phyloP scores from a whole-genome alignment of 1,140 invertebrate genomes.

The Cecropterus lyciades region DNA sequence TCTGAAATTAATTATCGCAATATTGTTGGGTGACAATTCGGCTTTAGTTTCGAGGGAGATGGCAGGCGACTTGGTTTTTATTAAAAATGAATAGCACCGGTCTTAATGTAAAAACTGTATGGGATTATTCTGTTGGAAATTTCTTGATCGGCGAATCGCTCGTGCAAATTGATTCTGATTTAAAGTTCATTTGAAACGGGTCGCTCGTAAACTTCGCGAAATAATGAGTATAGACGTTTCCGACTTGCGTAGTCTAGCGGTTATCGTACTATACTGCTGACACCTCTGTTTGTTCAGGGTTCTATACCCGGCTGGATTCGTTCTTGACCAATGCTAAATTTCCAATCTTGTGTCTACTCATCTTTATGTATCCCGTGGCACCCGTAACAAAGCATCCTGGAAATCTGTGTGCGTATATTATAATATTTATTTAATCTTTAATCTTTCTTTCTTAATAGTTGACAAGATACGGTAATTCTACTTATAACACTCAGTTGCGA shows the following conservation, averaged over 20 bases:
- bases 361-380: too few relatives aligned
- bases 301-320: too few relatives aligned
- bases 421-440: too few relatives aligned
- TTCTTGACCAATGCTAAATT: too few relatives aligned
- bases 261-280: too few relatives aligned
- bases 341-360: too few relatives aligned
- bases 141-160: slow-evolving; percentile 16
- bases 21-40: slow-evolving; percentile 26
- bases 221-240: neutral
- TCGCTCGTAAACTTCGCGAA: neutral
- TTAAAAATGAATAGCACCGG: slow-evolving; percentile 8
- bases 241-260: neutral
- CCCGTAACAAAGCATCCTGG: too few relatives aligned
- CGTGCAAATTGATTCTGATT: slow-evolving; percentile 20
- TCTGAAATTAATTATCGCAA: slow-evolving; percentile 38
- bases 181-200: slow-evolving; percentile 8
- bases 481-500: too few relatives aligned
- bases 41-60: slow-evolving; percentile 12
- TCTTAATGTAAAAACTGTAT: slow-evolving; percentile 8
- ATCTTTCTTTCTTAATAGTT: too few relatives aligned
- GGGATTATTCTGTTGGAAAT: slow-evolving; percentile 10
- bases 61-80: neutral
- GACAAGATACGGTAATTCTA: too few relatives aligned
- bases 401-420: too few relatives aligned
- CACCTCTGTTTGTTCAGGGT: too few relatives aligned